Conservation (phyloP, 1,140 invertebrate genomes). For the Aradophagus sp. region DNA sequence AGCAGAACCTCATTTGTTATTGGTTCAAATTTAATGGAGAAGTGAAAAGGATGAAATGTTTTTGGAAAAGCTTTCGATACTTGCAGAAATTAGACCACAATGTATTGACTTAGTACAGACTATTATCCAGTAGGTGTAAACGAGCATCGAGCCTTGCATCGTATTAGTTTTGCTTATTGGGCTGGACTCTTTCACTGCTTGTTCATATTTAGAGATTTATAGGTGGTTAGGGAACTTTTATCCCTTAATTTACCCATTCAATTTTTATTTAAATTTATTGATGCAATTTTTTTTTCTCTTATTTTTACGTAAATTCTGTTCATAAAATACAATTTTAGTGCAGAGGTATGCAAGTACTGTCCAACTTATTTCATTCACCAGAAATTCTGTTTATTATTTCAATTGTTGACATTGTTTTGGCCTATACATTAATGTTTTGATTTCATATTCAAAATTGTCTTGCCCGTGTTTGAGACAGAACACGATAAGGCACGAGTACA, state of each 20-base stretch:
- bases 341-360: constrained; percentile 73
- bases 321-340: constrained; percentile 60
- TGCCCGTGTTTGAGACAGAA: background rate
- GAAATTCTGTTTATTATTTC: constrained; percentile 19
- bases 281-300: constrained; percentile 16
- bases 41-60: constrained; percentile 63
- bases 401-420: constrained; percentile 44
- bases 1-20: no score
- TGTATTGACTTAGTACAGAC: constrained; percentile 73
- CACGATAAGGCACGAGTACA: background rate
- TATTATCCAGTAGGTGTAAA: constrained; percentile 72
- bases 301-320: constrained; percentile 5
- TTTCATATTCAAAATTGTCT: constrained; percentile 25
- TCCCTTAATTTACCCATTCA: constrained; percentile 21
- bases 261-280: no score
- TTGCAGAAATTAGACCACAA: constrained; percentile 68
- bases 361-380: constrained; percentile 50
- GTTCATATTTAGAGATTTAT: constrained; percentile 71
- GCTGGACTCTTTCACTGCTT: constrained; percentile 76
- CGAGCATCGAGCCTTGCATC: constrained; percentile 76
- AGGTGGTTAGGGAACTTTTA: constrained; percentile 69
- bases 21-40: no score
- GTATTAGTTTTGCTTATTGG: constrained; percentile 76
- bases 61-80: constrained; percentile 65
- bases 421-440: constrained; percentile 24